Evolutionary conservation across 2,797 vertebrate genomes (phyloP), one percentile per base, ranked within the genome.

Genomic region (Lophius americanus): DNA sequence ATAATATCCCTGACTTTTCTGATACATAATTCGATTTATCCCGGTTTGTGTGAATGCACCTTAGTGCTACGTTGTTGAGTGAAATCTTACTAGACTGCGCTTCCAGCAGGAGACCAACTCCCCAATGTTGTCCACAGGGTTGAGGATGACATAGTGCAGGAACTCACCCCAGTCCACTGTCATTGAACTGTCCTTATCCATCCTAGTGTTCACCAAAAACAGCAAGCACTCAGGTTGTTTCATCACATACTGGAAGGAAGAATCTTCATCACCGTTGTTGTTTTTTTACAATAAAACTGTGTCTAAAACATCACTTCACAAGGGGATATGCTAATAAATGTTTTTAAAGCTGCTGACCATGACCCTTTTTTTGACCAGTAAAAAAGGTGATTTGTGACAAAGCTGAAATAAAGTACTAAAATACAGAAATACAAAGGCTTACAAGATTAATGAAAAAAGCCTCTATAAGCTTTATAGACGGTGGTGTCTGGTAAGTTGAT

Each of bases 41-140:
- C 23, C 23, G 23, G 23, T 23, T 23, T 23, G 23, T 23, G 1
- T 23, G 23, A 23, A 23, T 23, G 23, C 23, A 23, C 23, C 23
- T 23, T 23, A 23, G 23, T 23, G 23, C 23, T 23, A 23, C 23
- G 23, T 23, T 23, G 23, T 23, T 23, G 23, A 23, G 23, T 23
- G 43, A 10, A 3, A 43, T 65, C 64, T 79, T 75, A 94, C 92
- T 90, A 93, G 67, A 42, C 66, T 90, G 80, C 90, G 91, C 88
- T 92, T 93, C 92, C 93, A 94, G 0, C 92, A 94, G 0, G 91
- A 90, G 59, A 94, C 90, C 59, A 94, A 90, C 65, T 94, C 93
- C 7, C 88, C 81, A 6, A 94, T 88, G 81, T 79, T 75, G 48
- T 93, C 91, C 68, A 86, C 93, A 2, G 92, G 92, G 86, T 94